Evolutionary conservation across 2,797 vertebrate species (phyloP), one percentile per base, ranked within the genome.

Genomic region (Cetoscarus ocellatus): DNA sequence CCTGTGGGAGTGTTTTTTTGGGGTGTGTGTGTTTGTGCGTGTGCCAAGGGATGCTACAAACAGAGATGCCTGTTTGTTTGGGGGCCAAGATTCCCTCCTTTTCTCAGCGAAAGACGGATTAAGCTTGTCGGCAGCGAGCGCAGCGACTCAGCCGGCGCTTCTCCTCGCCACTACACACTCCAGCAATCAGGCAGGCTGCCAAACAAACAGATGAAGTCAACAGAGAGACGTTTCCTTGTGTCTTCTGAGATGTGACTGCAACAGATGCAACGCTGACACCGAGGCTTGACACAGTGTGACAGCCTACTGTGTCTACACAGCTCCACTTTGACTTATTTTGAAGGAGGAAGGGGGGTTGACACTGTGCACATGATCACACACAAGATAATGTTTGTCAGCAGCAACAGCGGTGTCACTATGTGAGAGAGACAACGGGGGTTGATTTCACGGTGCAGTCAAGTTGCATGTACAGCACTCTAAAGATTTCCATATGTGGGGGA

Each of bases 121-220:
- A 87, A 62, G 45, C 75, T 70, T 80, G 86, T 88, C 49, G 64
- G 58, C 62, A 12, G 69, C 69, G 15, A 72, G 80, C 64, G 75
- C 83, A 66, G 59, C 61, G 59, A 86, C 81, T 70, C 83, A 86
- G 86, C 84, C 38, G 19, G 49, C 45, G 64, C 73, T 67, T 72
- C 83, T 71, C 85, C 58, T 79, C 78, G 59, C 83, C 83, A 86
- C 85, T 85, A 63, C 84, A 85, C 88, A 89, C 86, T 91, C 87
- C 91, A 90, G 88, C 87, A 93, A 93, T 93, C 93, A 91, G 92
- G 92, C 93, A 67, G 85, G 84, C 87, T 91, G 93, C 93, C 93
- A 94, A 91, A 93, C 93, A 94, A 91, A 93, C 93, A 93, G 82
- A 93, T 91, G 89, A 91, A 93, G 93, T 92, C 92, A 92, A 94